These are phyloP conservation scores for Nyctibius bracteatus DNA, from an alignment of 2,113 vertebrate species.

Conservation along the genomic window DNA sequence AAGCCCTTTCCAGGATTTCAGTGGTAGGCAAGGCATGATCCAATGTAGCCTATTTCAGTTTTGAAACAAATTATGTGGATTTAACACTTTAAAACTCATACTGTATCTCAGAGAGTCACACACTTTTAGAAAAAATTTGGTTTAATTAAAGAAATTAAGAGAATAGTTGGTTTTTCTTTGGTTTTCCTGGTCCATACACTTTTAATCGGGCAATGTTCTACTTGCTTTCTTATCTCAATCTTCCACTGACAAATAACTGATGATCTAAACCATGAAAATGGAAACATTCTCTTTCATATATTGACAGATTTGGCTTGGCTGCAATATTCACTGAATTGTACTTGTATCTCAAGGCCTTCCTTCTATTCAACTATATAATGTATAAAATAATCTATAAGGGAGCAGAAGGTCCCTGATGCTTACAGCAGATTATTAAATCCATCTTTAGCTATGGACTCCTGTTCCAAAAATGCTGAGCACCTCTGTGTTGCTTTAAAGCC, in stretches of 20 bases:
- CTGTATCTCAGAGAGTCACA: neutral
- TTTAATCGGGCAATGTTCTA: neutral
- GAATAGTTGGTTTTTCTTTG: neutral
- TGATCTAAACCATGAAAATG: neutral
- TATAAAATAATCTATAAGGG: neutral
- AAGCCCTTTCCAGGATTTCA: neutral
- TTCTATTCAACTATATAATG: neutral
- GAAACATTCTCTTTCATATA: neutral
- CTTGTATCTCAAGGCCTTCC: neutral
- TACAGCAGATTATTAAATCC: neutral
- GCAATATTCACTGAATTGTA: neutral
- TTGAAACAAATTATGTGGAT: neutral
- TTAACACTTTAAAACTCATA: neutral
- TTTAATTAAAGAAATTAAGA: neutral
- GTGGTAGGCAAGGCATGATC: neutral
- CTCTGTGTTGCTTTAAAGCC: neutral
- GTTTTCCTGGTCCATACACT: neutral
- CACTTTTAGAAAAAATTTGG: neutral
- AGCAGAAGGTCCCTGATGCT: neutral
- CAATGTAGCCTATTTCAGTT: neutral
- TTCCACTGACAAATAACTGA: neutral
- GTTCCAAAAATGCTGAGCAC: neutral
- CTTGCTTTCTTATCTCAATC: neutral
- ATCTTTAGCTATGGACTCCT: neutral
- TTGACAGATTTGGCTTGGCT: neutral